Base-by-base conservation (phyloP, 1,140 invertebrate genomes). In the Diorhabda elongata region DNA sequence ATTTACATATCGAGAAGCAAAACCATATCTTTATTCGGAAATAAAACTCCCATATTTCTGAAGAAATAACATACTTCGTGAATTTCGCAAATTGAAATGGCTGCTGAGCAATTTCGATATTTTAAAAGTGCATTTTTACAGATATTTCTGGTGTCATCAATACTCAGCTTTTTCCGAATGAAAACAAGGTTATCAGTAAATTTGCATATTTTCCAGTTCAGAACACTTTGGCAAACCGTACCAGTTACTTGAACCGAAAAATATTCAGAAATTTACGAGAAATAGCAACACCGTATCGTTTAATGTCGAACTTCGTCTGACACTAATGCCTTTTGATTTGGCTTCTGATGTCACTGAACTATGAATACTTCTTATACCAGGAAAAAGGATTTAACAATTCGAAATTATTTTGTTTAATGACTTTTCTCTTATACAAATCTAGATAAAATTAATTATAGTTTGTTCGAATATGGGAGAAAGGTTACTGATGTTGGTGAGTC, bases 301-400 rank as follows among this genome's bases (percentile, higher is more conserved):
- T 64, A 56, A 41, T 64, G 63, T 64, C 63, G 63, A 64, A 64
- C 43, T 64, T 64, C 63, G 45, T 41, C 63, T 64, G 63, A 47
- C n/a, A 64, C 63, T 64, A 64, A 64, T 64, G 63, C 63, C 56
- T 64, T 64, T 47, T 56, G 63, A 64, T 56, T 52, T 64, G 63
- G 63, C 45, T 64, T 64, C 63, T 64, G 63, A 64, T 64, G 63
- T 64, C 63, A 44, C 44, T 64, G 63, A 64, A 64, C 63, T 64
- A 57, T 44, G 42, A 42, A 60, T 52, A 52, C n/a, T 52, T 8
- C 47, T 52, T n/a, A 52, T 6, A 52, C 47, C 47, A 52, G 26
- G 1, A 26, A 26, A 26, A 26, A 26, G 26, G 26, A 26, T 26
- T 26, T 26, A 26, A 26, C 1, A 26, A 26, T 26, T 26, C 26